phyloP scores from a whole-genome alignment of 1,140 invertebrate species.

The Lethocerus indicus region DNA sequence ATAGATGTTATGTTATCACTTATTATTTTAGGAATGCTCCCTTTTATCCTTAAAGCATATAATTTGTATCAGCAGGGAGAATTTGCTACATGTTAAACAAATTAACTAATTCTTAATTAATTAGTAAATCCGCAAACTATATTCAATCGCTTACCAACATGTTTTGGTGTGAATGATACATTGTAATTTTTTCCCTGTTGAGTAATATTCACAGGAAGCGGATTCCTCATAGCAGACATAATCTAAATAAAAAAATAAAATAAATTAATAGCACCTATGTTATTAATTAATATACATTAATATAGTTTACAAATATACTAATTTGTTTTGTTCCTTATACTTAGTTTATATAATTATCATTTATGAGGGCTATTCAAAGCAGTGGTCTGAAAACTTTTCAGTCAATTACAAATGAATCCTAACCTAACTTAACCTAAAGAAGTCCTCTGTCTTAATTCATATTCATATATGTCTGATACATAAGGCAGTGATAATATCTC shows the following conservation, averaged over 20 bases:
- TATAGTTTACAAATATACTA: too few species aligned
- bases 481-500: too few species aligned
- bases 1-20: too few species aligned
- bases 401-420: too few species aligned
- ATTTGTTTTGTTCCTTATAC: too few species aligned
- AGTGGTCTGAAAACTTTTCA: too few species aligned
- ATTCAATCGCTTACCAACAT: slow-evolving; percentile 47
- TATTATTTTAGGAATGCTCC: background rate
- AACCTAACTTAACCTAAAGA: too few species aligned
- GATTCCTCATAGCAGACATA: slow-evolving; percentile 50
- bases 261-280: background rate
- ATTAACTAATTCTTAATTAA: background rate
- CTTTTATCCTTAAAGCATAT: background rate
- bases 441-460: too few species aligned
- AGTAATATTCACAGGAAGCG: slow-evolving; percentile 45
- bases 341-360: too few species aligned
- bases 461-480: too few species aligned
- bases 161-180: slow-evolving; percentile 55
- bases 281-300: too few species aligned
- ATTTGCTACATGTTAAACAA: background rate
- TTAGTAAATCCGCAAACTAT: background rate
- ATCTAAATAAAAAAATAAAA: slow-evolving; percentile 13
- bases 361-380: too few species aligned
- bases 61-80: background rate
- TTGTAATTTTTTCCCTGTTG: slow-evolving; percentile 16